phyloP scores from a whole-genome alignment of 2,113 vertebrate genomes.

The Lipotes vexillifer region DNA sequence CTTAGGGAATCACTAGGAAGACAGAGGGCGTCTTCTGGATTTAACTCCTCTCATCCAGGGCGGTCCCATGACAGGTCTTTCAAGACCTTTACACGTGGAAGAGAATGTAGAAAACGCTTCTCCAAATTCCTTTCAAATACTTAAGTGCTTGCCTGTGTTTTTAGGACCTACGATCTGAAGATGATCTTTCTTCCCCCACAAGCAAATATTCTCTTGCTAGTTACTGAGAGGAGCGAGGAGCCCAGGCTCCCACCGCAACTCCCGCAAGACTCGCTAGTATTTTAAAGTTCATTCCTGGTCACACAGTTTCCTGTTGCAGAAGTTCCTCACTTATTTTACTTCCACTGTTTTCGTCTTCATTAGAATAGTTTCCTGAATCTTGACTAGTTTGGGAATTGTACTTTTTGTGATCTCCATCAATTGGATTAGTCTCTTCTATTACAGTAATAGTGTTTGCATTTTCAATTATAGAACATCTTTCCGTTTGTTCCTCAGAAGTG shows the following conservation, averaged over 20 bases:
- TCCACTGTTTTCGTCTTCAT: constrained; percentile 53
- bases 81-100: not conserved
- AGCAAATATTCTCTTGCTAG: fast-evolving
- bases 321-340: not conserved
- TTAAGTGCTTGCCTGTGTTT: not conserved
- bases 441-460: not conserved
- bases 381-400: constrained; percentile 64
- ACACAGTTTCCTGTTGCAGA: not conserved
- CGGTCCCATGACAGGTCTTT: not conserved
- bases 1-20: fast-evolving
- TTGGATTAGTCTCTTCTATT: not conserved
- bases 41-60: not conserved
- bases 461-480: constrained; percentile 73
- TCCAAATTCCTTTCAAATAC: not conserved
- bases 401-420: not conserved
- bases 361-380: constrained; percentile 83
- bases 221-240: not conserved
- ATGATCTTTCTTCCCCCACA: not conserved
- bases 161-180: not conserved
- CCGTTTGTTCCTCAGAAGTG: constrained; percentile 68
- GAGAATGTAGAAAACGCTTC: fast-evolving
- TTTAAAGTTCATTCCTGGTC: not conserved
- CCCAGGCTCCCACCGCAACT: fast-evolving
- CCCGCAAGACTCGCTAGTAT: fast-evolving
- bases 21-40: not conserved